Conservation (phyloP, 2,113 vertebrate species). For the Chunga burmeisteri region DNA sequence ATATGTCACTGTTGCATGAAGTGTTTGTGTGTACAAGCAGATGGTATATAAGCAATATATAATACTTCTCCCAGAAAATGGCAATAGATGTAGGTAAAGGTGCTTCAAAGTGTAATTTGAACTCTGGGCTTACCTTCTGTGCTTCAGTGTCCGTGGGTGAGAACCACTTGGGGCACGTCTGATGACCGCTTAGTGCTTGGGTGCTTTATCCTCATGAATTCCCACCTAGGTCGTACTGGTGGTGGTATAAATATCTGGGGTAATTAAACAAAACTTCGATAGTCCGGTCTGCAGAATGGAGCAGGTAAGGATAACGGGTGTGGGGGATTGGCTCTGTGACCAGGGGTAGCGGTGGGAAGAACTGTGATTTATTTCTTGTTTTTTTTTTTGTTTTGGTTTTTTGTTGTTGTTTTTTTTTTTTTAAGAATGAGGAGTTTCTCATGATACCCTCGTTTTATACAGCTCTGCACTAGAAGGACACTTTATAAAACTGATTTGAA, state of each 20-base stretch:
- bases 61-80: background rate
- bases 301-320: rapidly evolving
- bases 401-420: background rate
- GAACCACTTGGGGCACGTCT: background rate
- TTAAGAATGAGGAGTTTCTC: background rate
- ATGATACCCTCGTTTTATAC: background rate
- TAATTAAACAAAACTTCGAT: background rate
- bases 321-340: background rate
- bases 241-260: background rate
- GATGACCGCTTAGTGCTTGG: background rate
- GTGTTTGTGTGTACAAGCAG: rapidly evolving
- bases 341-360: background rate
- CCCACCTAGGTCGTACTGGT: rapidly evolving
- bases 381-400: no score
- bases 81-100: background rate
- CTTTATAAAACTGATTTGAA: background rate
- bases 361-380: background rate
- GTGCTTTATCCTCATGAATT: background rate
- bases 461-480: background rate
- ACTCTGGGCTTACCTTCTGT: no score
- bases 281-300: background rate
- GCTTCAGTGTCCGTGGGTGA: rapidly evolving
- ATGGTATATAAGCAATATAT: background rate
- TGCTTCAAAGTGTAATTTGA: background rate
- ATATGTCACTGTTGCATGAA: rapidly evolving